Percentiles rank a stretch among this genome's conserved stretches.
Evolutionary conservation across 2,113 vertebrate species (phyloP).

Genomic region (Ibidorhyncha struthersii): DNA sequence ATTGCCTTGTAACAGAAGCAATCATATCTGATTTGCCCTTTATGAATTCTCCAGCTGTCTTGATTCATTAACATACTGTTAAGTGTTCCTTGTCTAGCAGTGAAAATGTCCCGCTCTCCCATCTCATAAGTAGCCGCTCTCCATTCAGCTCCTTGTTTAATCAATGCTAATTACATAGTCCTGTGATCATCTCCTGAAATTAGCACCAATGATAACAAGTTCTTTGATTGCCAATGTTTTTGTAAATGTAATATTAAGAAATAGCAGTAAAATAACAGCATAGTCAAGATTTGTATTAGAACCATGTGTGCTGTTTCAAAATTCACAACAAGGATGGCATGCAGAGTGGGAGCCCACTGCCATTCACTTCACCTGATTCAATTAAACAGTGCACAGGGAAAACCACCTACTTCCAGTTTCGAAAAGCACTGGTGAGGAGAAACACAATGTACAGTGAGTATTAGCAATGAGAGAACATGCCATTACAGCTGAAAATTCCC

Average conservation of each 20-base stretch:
- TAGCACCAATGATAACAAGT: slow-evolving; percentile 49
- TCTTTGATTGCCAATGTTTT: slow-evolving; percentile 62
- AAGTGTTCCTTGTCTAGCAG: slow-evolving; percentile 26
- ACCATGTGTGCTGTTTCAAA: not conserved
- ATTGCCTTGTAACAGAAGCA: slow-evolving; percentile 53
- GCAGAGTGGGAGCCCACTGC: not conserved
- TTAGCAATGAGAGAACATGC: not conserved
- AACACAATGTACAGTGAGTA: not conserved
- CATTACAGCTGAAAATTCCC: not conserved
- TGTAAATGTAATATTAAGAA: slow-evolving; percentile 51
- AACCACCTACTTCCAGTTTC: not conserved
- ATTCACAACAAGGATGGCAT: not conserved
- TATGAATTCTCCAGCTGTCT: slow-evolving; percentile 42
- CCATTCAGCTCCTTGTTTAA: slow-evolving; percentile 67
- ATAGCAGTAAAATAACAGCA: slow-evolving; percentile 40
- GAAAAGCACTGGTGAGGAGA: not conserved
- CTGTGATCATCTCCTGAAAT: slow-evolving; percentile 64
- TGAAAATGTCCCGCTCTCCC: slow-evolving; percentile 38
- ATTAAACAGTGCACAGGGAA: not conserved
- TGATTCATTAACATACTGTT: slow-evolving; percentile 54
- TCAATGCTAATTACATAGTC: slow-evolving; percentile 70
- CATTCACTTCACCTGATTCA: not conserved
- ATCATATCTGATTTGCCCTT: slow-evolving; percentile 56
- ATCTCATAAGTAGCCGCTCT: slow-evolving; percentile 55
- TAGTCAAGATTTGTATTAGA: not conserved